Conservation (phyloP, 2,113 vertebrate genomes). For the Dermatemys mawii region DNA sequence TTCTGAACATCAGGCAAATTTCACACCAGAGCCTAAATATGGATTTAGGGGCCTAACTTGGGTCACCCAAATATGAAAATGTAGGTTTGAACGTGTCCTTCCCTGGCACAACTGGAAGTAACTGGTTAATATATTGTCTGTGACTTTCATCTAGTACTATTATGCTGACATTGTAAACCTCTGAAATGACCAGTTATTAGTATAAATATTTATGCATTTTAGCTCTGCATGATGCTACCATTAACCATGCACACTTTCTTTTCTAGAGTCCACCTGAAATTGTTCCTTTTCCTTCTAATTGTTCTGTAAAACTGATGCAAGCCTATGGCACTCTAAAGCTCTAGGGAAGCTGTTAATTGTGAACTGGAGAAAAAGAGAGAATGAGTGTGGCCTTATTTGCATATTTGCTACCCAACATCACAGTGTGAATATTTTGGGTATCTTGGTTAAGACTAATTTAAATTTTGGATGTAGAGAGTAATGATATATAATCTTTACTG, state of each 20-base stretch:
- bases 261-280: neutral
- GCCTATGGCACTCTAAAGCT: neutral
- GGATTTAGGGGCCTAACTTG: neutral
- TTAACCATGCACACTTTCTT: neutral
- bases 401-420: too few relatives aligned
- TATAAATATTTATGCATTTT: neutral
- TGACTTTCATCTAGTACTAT: neutral
- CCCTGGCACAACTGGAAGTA: neutral
- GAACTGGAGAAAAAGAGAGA: neutral
- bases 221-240: neutral
- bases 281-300: neutral
- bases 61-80: neutral
- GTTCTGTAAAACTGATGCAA: neutral
- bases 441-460: neutral
- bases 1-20: neutral
- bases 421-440: neutral
- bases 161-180: neutral
- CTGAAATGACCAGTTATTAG: neutral
- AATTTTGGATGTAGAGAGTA: too few relatives aligned
- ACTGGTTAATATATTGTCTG: neutral
- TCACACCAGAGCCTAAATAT: rapidly evolving
- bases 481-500: neutral
- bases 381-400: neutral
- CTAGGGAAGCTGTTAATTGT: neutral
- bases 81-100: neutral